phyloP scores from a whole-genome alignment of 64 coral and sea anemone genomes.

The Trachythela sp. region DNA sequence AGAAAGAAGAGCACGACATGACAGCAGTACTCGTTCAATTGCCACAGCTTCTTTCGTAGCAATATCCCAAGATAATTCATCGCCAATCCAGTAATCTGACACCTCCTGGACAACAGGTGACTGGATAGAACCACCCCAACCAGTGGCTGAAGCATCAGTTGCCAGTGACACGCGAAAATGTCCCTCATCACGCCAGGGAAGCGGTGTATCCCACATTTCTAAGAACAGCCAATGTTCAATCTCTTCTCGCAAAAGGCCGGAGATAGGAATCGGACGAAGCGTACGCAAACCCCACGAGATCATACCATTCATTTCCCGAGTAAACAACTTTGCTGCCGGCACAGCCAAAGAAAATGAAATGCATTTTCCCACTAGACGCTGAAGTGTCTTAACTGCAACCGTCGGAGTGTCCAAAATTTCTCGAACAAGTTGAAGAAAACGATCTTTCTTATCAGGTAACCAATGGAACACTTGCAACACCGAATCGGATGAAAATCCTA shows the following conservation, averaged over 20 bases:
- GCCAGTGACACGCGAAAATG: neutral
- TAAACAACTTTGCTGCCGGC: conserved; percentile 38
- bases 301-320: conserved; percentile 29
- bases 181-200: no score
- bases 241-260: conserved; percentile 9
- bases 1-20: neutral
- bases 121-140: conserved; percentile 7
- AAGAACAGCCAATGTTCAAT: conserved; percentile 40
- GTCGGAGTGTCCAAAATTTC: neutral
- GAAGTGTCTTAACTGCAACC: neutral
- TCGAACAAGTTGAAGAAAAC: neutral
- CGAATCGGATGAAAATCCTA: no score
- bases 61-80: neutral
- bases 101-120: neutral
- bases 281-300: neutral
- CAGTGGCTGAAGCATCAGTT: conserved; percentile 1
- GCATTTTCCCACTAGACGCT: neutral
- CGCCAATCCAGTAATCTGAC: neutral
- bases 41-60: neutral
- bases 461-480: neutral
- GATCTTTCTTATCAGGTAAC: neutral
- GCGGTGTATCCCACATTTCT: no score
- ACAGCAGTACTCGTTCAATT: neutral
- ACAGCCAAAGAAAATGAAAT: conserved; percentile 18
- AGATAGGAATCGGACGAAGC: neutral